phyloP scores from a whole-genome alignment of 1,140 invertebrate genomes.

The Rhyzopertha dominica region DNA sequence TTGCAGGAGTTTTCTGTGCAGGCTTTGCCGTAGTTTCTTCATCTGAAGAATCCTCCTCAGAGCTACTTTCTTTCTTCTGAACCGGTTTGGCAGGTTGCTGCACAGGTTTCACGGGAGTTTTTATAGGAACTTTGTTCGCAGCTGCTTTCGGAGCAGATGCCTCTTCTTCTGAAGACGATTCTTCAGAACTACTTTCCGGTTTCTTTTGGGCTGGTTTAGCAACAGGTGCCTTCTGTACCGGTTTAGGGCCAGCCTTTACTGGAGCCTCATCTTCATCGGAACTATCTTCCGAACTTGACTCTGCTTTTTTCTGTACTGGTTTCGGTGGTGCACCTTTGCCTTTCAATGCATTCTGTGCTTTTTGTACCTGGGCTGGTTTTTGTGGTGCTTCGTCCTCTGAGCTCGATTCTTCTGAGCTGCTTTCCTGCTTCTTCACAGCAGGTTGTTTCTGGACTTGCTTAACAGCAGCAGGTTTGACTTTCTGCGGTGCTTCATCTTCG shows the following conservation, averaged over 20 bases:
- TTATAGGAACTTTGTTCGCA: not conserved
- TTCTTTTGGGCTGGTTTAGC: constrained; percentile 16
- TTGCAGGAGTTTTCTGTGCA: constrained; percentile 9
- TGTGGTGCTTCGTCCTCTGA: constrained; percentile 36
- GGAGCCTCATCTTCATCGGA: constrained; percentile 30
- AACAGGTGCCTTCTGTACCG: constrained; percentile 14
- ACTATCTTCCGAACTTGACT: constrained; percentile 36
- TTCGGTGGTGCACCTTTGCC: constrained; percentile 3
- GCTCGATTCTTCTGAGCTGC: constrained; percentile 35
- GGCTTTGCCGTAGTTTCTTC: constrained; percentile 22
- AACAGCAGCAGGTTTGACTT: constrained; percentile 1
- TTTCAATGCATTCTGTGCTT: not conserved
- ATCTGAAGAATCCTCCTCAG: constrained; percentile 34
- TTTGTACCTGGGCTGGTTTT: not conserved
- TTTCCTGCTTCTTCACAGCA: constrained; percentile 27
- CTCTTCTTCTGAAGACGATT: constrained; percentile 30
- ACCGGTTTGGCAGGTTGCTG: no score
- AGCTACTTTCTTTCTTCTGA: constrained; percentile 43
- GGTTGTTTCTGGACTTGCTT: constrained; percentile 5
- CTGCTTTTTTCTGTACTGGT: constrained; percentile 19
- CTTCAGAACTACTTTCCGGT: constrained; percentile 29
- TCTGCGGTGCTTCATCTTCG: constrained; percentile 16
- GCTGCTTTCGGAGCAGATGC: constrained; percentile 25
- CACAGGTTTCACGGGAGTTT: constrained; percentile 11
- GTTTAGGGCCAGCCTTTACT: constrained; percentile 18